Evolutionary conservation across 2,113 vertebrate species (phyloP), one percentile per base, ranked within the genome.

Genomic region (Mirounga angustirostris): DNA sequence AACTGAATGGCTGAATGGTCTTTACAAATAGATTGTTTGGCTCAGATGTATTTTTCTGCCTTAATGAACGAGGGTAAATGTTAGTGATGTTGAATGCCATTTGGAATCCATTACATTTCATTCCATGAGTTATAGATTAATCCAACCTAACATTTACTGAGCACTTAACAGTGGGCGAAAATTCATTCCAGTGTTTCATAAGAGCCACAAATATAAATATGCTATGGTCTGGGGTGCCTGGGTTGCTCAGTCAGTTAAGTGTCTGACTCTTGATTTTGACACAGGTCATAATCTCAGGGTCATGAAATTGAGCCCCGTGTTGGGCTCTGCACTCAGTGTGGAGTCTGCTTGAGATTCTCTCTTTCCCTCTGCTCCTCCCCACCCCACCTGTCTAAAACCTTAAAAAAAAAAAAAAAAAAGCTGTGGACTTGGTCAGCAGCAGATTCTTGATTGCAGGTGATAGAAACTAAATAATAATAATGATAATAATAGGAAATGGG

Each of bases 41-140:
- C 92, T 85, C 79, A 76, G 33, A 89, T 46, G 30, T 21, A 76
- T 94, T 84, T 94, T 40, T 94, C 61, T 56, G 18, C 52, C 24
- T 92, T 85, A 94, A 94, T 76, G 89, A 96, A 56, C 58, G 15
- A 61, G 58, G n/a, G 71, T 84, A 50, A 89, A 76, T 89, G 10
- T 79, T 79, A 85, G 67, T 46, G 28, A 80, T 36, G 40, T 63
- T 78, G 40, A 69, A 54, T 69, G 24, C 33, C 19, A 19, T 67
- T 88, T 95, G 33, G 78, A 97, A 69, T 89, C n/a, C 36, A 80
- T 65, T 33, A 18, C 18, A 54, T 74, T 95, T 96, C 28, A 67
- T 54, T 65, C 43, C 50, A 28, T 11, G 40, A 96, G 59, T 92
- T 92, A 50, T 24, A 61, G 56, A 50, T 89, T 89, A 92, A 89